A percentile compares a stretch with the other conserved stretches of the same genome.
Evolutionary conservation across 1,140 invertebrate species (phyloP).

Genomic region (Nylanderia fulva): DNA sequence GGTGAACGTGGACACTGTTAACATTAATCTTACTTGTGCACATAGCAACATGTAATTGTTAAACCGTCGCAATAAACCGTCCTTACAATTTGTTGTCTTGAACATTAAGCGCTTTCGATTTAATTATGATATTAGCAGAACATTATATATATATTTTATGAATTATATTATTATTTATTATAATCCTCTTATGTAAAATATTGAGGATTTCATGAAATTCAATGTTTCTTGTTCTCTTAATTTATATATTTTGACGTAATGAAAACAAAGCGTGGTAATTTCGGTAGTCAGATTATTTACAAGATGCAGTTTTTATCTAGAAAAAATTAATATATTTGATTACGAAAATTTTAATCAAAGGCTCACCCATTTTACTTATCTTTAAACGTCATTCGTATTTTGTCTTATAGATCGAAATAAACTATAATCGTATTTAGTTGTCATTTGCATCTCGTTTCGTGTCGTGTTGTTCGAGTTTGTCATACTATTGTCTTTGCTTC

Average conservation of each 20-base stretch:
- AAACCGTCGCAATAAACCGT: slow-evolving; percentile 14
- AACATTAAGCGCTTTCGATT: not conserved
- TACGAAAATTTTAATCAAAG: not conserved
- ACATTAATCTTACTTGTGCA: slow-evolving; percentile 25
- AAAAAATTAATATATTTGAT: slow-evolving; percentile 29
- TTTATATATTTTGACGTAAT: not conserved
- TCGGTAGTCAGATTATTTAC: too few relatives aligned
- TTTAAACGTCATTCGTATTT: not conserved
- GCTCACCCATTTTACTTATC: not conserved
- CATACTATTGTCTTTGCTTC: not conserved
- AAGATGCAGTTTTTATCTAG: not conserved
- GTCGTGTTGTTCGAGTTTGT: not conserved
- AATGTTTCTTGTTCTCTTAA: not conserved
- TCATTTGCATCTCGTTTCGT: not conserved
- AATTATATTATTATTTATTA: slow-evolving; percentile 1
- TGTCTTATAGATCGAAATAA: slow-evolving; percentile 30
- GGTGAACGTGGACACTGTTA: slow-evolving; percentile 4
- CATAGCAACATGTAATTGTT: not conserved
- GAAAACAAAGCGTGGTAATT: not conserved
- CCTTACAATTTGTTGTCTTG: not conserved
- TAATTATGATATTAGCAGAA: not conserved
- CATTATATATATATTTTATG: not conserved
- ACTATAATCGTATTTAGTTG: slow-evolving; percentile 18
- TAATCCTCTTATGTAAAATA: not conserved
- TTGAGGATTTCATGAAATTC: not conserved